Conservation (phyloP, 2,797 vertebrate species). For the Etheostoma nigrum region DNA sequence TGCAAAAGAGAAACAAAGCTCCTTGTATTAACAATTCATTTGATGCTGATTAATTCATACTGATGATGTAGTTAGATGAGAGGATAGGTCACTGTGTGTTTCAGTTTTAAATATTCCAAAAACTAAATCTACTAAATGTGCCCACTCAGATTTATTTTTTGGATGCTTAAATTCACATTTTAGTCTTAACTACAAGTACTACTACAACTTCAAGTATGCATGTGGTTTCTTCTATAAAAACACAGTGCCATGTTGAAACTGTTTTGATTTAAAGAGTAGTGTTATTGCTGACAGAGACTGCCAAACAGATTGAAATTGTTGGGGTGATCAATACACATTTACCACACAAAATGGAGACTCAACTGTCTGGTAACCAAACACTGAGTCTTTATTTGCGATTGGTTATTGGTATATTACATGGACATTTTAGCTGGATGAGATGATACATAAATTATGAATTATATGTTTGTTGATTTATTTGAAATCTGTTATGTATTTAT, state of each 20-base stretch:
- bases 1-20: constrained; percentile 54
- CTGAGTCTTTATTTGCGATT: constrained; percentile 59
- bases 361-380: constrained; percentile 63
- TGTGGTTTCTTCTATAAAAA: constrained; percentile 36
- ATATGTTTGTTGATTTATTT: constrained; percentile 71
- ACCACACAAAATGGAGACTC: constrained; percentile 67
- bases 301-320: constrained; percentile 37
- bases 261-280: constrained; percentile 52
- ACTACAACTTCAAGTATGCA: background rate
- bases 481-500: constrained; percentile 72
- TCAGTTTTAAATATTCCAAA: constrained; percentile 35
- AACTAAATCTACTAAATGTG: constrained; percentile 44
- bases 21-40: constrained; percentile 63
- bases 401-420: constrained; percentile 48
- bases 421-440: constrained; percentile 52
- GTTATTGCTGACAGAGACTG: constrained; percentile 42
- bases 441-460: constrained; percentile 50
- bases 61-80: constrained; percentile 36
- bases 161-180: constrained; percentile 34
- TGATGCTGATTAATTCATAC: constrained; percentile 56
- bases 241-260: constrained; percentile 49
- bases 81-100: constrained; percentile 34
- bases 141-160: constrained; percentile 22
- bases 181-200: constrained; percentile 11
- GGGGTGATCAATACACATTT: constrained; percentile 55